These are phyloP conservation scores for Caenorhabditis panamensis DNA, from an alignment of 2,888 invertebrate genomes.

Conservation along the genomic window DNA sequence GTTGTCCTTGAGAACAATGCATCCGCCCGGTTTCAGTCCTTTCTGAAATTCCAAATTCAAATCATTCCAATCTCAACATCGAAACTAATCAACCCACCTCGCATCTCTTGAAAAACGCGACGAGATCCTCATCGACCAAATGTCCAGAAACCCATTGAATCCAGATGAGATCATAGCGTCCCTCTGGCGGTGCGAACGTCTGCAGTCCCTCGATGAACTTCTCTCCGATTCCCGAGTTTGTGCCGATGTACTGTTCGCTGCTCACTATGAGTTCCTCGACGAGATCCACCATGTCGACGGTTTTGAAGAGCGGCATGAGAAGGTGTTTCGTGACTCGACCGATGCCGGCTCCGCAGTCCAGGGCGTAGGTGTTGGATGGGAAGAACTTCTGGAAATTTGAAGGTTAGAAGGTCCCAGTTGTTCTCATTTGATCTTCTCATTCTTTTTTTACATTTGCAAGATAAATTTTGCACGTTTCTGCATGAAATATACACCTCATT, in stretches of 20 bases:
- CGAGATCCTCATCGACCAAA: constrained; percentile 89
- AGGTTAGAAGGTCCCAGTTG: neutral
- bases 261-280: constrained; percentile 73
- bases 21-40: constrained; percentile 85
- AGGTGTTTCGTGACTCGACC: constrained; percentile 93
- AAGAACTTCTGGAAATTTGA: constrained; percentile 56
- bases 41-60: constrained; percentile 23
- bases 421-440: neutral
- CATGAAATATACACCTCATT: neutral
- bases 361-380: constrained; percentile 83
- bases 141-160: constrained; percentile 96
- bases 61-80: constrained; percentile 40
- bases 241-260: constrained; percentile 72
- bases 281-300: constrained; percentile 80
- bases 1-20: constrained; percentile 95
- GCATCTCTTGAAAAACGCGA: constrained; percentile 85
- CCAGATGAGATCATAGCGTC: constrained; percentile 94
- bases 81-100: too few relatives aligned
- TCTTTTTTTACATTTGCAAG: neutral
- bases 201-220: constrained; percentile 86
- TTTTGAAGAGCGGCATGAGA: constrained; percentile 88
- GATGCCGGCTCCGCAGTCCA: constrained; percentile 98
- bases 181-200: constrained; percentile 85
- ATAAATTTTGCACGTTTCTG: neutral
- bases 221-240: constrained; percentile 66